Percentiles rank a stretch among this genome's conserved stretches.
These are phyloP conservation scores for Hydractinia symbiolongicarpus DNA, from an alignment of 30 jellyfish, hydroid and myxozoan genomes.

Conservation along the genomic window DNA sequence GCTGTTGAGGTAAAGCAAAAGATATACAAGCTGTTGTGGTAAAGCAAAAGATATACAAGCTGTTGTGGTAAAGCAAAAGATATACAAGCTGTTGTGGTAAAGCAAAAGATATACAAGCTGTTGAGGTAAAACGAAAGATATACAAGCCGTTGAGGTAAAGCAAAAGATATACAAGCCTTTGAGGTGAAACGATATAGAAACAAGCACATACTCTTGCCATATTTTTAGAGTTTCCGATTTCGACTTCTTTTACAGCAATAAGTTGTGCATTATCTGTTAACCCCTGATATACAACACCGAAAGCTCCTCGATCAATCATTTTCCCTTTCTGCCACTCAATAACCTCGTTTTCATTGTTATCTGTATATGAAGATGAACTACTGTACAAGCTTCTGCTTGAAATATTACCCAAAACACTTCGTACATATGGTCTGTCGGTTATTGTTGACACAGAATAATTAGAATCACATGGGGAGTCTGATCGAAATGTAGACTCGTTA, in stretches of 20 bases:
- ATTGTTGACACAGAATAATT: background rate
- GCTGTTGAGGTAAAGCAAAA: background rate
- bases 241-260: slow-evolving; percentile 88
- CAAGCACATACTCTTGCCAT: slow-evolving; percentile 49
- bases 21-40: background rate
- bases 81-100: background rate
- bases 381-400: slow-evolving; percentile 1
- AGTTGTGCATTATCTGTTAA: slow-evolving; percentile 65
- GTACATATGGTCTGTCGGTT: slow-evolving; percentile 2
- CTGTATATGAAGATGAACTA: background rate
- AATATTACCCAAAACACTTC: slow-evolving; percentile 20
- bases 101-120: no score
- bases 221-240: slow-evolving; percentile 32
- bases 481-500: background rate
- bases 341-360: background rate
- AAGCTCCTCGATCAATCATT: slow-evolving; percentile 50
- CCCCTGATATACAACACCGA: slow-evolving; percentile 71
- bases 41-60: no score
- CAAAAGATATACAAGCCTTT: no score
- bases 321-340: slow-evolving; percentile 29
- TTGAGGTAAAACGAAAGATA: background rate
- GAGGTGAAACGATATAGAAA: background rate
- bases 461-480: slow-evolving; percentile 7
- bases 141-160: no score
- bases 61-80: background rate